A percentile compares a stretch with the other conserved stretches of the same genome.
Evolutionary conservation across 2,888 invertebrate genomes (phyloP).

Genomic region (Erynnis tages): DNA sequence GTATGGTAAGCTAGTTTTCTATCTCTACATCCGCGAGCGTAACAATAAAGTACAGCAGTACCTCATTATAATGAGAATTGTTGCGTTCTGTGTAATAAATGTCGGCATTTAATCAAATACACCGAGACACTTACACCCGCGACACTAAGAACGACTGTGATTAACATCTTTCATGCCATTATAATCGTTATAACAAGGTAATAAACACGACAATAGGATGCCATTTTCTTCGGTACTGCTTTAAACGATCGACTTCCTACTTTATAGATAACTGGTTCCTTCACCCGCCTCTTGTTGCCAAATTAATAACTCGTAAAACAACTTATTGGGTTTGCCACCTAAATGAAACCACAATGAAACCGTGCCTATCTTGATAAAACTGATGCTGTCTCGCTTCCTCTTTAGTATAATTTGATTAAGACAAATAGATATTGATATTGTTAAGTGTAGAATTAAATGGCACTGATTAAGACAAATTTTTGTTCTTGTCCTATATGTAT

Average conservation of each 20-base stretch:
- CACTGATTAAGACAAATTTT: conserved; percentile 16
- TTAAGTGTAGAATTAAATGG: conserved; percentile 7
- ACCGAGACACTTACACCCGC: conserved; percentile 6
- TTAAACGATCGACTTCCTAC: conserved; percentile 25
- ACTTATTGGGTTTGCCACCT: conserved; percentile 28
- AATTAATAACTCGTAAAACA: conserved; percentile 33
- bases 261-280: conserved; percentile 30
- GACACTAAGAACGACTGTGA: conserved; percentile 15
- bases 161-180: conserved; percentile 17
- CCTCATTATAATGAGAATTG: conserved; percentile 29
- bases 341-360: conserved; percentile 2
- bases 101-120: conserved; percentile 30
- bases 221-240: not conserved
- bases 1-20: conserved; percentile 4
- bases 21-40: conserved; percentile 6
- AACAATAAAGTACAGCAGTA: conserved; percentile 18
- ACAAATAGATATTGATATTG: conserved; percentile 7
- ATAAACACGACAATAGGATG: conserved; percentile 10
- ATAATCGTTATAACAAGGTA: conserved; percentile 20
- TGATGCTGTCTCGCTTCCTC: conserved; percentile 15
- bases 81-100: conserved; percentile 28
- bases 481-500: not conserved
- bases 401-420: conserved; percentile 1
- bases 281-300: conserved; percentile 31
- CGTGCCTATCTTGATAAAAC: conserved; percentile 15